A percentile compares a stretch with the other conserved stretches of the same genome.
These are phyloP conservation scores for Varroa destructor DNA, from an alignment of 1,140 invertebrate genomes.

Conservation along the genomic window DNA sequence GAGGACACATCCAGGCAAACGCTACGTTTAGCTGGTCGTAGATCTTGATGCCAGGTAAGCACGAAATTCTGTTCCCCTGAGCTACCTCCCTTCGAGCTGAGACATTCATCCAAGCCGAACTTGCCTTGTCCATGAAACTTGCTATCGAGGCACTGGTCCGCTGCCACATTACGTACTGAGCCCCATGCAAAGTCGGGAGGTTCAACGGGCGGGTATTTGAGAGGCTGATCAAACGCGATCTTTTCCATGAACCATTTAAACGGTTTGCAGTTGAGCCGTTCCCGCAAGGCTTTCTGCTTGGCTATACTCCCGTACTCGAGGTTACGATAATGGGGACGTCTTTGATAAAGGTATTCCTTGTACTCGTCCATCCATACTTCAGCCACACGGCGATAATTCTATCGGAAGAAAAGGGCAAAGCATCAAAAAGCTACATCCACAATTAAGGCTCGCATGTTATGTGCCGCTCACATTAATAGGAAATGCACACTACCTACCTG, in stretches of 20 bases:
- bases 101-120: slow-evolving; percentile 27
- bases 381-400: slow-evolving; percentile 48
- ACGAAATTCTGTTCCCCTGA: slow-evolving; percentile 44
- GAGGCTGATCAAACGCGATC: slow-evolving; percentile 76
- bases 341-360: slow-evolving; percentile 75
- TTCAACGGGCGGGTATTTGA: slow-evolving; percentile 79
- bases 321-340: slow-evolving; percentile 57
- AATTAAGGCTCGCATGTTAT: too few species aligned
- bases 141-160: slow-evolving; percentile 28
- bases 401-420: slow-evolving; percentile 26
- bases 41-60: slow-evolving; percentile 80
- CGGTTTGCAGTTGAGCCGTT: slow-evolving; percentile 37
- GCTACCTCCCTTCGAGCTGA: slow-evolving; percentile 24
- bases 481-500: too few species aligned
- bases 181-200: slow-evolving; percentile 73
- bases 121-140: slow-evolving; percentile 28
- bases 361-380: slow-evolving; percentile 95
- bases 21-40: slow-evolving; percentile 59
- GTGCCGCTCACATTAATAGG: too few species aligned
- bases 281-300: slow-evolving; percentile 39
- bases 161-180: slow-evolving; percentile 46
- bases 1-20: slow-evolving; percentile 82
- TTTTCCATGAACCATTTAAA: slow-evolving; percentile 94
- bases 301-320: slow-evolving; percentile 55
- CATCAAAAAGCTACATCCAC: not conserved